Evolutionary conservation across 2,113 vertebrate genomes (phyloP).

Genomic region (Apteryx owenii): DNA sequence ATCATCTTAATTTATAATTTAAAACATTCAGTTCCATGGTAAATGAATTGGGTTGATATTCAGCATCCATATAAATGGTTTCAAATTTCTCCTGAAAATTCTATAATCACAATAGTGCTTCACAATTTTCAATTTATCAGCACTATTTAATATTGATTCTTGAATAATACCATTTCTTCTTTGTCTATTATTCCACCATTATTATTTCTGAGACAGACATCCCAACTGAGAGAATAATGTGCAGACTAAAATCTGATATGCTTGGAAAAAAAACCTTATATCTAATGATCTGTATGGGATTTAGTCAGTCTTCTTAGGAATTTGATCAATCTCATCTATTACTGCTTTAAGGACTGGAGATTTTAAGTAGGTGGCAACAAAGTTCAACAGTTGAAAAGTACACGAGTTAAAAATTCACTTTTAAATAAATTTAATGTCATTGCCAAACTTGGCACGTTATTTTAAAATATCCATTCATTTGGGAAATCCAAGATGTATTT

Average conservation of each 20-base stretch:
- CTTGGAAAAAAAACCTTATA: not conserved
- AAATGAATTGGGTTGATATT: not conserved
- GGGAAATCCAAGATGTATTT: not conserved
- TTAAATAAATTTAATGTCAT: not conserved
- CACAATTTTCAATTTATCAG: not conserved
- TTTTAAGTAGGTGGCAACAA: not conserved
- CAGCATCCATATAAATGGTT: not conserved
- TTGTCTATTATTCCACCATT: not conserved
- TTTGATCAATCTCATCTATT: not conserved
- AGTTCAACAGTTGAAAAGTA: not conserved
- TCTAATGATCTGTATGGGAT: not conserved
- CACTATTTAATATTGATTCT: not conserved
- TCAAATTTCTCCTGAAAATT: not conserved
- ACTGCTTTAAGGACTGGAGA: not conserved
- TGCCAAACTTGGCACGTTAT: not conserved
- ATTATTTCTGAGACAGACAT: not conserved
- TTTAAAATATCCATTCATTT: not conserved
- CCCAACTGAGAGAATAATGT: not conserved
- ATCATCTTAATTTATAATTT: not conserved
- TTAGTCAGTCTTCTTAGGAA: not conserved
- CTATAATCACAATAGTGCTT: not conserved
- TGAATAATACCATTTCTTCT: not conserved
- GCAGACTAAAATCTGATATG: not conserved
- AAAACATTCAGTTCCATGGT: not conserved
- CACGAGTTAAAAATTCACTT: not conserved